Evolutionary conservation across 2,113 vertebrate genomes (phyloP).

Genomic region (Thalassarche chlororhynchos): DNA sequence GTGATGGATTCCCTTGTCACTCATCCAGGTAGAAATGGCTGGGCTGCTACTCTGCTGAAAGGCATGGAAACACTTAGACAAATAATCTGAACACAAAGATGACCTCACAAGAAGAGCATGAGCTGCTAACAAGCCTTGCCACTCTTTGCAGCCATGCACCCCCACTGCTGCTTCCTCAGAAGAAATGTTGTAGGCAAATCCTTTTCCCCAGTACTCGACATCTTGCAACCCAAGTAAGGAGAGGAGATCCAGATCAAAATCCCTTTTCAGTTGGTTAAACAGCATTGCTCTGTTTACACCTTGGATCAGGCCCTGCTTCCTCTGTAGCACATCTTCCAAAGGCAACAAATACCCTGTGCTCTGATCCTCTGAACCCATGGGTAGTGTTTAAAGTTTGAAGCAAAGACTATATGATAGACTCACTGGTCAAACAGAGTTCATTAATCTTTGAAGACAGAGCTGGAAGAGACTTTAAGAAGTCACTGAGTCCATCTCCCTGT

Average conservation of each 20-base stretch:
- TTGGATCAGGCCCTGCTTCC: background rate
- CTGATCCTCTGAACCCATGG: background rate
- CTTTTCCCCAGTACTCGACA: background rate
- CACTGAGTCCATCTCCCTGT: background rate
- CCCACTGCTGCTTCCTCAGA: background rate
- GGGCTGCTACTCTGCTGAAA: background rate
- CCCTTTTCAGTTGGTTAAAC: background rate
- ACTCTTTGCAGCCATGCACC: background rate
- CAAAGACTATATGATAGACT: background rate
- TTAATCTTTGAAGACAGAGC: background rate
- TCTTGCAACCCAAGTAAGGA: background rate
- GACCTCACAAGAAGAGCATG: background rate
- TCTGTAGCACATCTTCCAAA: background rate
- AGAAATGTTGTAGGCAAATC: background rate
- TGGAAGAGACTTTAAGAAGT: background rate
- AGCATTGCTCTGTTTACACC: background rate
- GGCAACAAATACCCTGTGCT: background rate
- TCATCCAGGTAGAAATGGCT: background rate
- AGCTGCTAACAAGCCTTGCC: background rate
- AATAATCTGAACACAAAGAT: background rate
- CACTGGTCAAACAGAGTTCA: background rate
- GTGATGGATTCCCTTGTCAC: background rate
- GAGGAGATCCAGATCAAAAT: background rate
- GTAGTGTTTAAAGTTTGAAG: background rate
- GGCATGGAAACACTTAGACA: background rate